Evolutionary conservation across 2,797 vertebrate species (phyloP).

Genomic region (Halcyon chelicuti): DNA sequence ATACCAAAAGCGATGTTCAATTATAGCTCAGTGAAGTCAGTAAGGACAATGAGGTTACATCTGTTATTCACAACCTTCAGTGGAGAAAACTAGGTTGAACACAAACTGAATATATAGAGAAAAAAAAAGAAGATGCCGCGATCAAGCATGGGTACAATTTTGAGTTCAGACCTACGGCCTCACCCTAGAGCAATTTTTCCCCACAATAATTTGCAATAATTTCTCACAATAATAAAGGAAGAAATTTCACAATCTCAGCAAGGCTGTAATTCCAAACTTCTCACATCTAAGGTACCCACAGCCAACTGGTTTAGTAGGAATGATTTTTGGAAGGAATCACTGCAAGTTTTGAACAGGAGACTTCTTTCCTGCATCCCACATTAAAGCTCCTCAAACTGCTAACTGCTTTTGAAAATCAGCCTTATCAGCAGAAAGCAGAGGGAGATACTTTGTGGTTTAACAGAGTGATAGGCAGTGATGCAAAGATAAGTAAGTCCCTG

Average conservation of each 20-base stretch:
- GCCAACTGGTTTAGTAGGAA: neutral
- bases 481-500: neutral
- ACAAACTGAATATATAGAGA: neutral
- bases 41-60: conserved; percentile 72
- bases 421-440: neutral
- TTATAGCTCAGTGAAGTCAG: conserved; percentile 71
- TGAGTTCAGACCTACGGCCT: neutral
- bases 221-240: neutral
- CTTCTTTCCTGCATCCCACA: neutral
- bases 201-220: neutral
- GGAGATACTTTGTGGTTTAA: neutral
- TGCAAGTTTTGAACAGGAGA: neutral
- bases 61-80: conserved; percentile 65
- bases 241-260: neutral
- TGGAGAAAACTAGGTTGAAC: conserved; percentile 61
- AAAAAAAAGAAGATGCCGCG: neutral
- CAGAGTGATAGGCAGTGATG: neutral
- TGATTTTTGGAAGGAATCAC: neutral
- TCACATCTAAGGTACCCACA: neutral
- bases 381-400: neutral
- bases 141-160: neutral
- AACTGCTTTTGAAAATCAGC: neutral
- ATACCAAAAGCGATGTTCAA: conserved; percentile 59
- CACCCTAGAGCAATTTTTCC: neutral
- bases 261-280: neutral